Conservation (phyloP, 2,113 vertebrate species). For the Galeopterus variegatus region DNA sequence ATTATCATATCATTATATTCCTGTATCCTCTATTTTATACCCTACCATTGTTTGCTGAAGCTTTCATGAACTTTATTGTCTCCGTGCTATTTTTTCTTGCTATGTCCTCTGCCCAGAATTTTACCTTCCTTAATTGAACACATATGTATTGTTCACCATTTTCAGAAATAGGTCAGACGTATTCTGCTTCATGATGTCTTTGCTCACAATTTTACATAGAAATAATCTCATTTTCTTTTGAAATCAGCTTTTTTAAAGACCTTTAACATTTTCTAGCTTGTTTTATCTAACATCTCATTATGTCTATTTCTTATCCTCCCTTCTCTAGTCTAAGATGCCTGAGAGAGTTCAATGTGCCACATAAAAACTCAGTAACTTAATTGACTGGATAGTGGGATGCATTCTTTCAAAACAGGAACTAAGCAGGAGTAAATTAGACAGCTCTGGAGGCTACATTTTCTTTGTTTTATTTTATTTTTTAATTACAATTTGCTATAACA, state of each 20-base stretch:
- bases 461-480: constrained; percentile 25
- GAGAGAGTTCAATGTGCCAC: neutral
- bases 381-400: neutral
- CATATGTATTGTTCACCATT: neutral
- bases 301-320: neutral
- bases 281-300: neutral
- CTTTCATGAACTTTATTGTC: neutral
- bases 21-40: neutral
- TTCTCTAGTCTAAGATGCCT: neutral
- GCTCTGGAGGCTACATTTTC: neutral
- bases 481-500: neutral
- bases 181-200: neutral
- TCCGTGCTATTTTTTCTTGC: neutral
- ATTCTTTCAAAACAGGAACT: neutral
- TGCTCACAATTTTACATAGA: neutral
- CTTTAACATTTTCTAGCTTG: neutral
- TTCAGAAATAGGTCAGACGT: neutral
- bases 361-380: neutral
- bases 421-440: neutral
- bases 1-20: neutral
- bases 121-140: neutral
- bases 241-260: constrained; percentile 12
- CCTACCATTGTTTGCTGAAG: neutral
- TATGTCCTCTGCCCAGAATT: neutral
- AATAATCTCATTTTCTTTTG: neutral